These are phyloP conservation scores for Pycnonotus jocosus DNA, from an alignment of 2,113 vertebrate species.

Conservation along the genomic window DNA sequence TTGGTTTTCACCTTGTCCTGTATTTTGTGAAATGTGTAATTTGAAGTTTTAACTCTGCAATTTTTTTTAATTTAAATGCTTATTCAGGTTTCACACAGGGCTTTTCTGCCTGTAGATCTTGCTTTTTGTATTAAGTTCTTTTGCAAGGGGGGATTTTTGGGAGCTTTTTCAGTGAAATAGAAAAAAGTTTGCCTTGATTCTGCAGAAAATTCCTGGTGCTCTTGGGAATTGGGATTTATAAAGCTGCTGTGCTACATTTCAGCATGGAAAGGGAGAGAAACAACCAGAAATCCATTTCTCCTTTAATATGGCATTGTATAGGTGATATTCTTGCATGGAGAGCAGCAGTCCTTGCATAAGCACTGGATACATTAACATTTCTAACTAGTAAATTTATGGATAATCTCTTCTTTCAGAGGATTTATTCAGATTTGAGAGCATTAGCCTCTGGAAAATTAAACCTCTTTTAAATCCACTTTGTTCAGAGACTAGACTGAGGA, in stretches of 20 bases:
- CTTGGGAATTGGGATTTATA: neutral
- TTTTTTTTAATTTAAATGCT: neutral
- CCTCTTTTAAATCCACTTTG: slow-evolving; percentile 48
- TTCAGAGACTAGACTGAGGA: neutral
- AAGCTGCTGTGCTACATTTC: neutral
- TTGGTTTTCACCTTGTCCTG: neutral
- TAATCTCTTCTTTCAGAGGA: slow-evolving; percentile 51
- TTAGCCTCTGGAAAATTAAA: slow-evolving; percentile 42
- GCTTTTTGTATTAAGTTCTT: neutral
- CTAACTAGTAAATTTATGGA: slow-evolving; percentile 51
- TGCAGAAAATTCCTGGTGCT: neutral
- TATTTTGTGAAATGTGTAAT: neutral
- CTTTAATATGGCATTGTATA: neutral
- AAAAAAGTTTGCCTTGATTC: neutral
- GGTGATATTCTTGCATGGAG: neutral
- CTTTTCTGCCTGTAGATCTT: neutral
- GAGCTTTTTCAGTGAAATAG: neutral
- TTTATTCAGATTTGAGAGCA: slow-evolving; percentile 47
- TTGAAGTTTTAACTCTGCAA: neutral
- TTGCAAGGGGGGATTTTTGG: neutral
- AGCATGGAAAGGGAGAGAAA: neutral
- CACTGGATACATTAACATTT: slow-evolving; percentile 31
- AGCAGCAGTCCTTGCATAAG: neutral
- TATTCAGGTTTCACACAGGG: neutral
- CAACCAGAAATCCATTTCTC: neutral